Percentiles rank a stretch among this genome's conserved stretches.
These are phyloP conservation scores for Elgaria multicarinata DNA, from an alignment of 2,113 vertebrate genomes.

Conservation along the genomic window DNA sequence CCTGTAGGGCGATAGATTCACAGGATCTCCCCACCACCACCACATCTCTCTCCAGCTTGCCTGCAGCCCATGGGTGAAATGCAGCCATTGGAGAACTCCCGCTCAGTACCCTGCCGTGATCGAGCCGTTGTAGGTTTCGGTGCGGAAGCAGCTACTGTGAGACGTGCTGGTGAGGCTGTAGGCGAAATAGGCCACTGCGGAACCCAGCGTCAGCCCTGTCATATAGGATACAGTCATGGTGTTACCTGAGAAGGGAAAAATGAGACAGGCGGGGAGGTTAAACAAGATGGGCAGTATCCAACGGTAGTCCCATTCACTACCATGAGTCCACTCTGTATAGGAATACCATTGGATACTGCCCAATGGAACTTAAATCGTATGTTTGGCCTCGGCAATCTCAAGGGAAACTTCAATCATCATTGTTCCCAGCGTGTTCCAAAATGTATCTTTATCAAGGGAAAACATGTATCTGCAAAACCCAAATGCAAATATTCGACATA, in stretches of 20 bases:
- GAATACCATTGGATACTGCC: no score
- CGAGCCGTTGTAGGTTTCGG: constrained; percentile 74
- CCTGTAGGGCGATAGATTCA: not conserved
- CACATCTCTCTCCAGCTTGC: not conserved
- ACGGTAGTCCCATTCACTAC: no score
- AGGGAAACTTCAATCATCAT: no score
- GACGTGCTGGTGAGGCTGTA: constrained; percentile 88
- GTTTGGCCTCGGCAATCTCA: not conserved
- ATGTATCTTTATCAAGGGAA: no score
- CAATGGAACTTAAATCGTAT: no score
- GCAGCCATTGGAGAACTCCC: not conserved
- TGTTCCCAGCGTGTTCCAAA: no score
- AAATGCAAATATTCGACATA: no score
- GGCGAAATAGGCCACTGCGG: constrained; percentile 91
- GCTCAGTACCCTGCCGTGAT: constrained; percentile 76
- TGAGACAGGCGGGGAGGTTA: not conserved
- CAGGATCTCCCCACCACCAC: not conserved
- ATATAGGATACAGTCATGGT: constrained; percentile 99
- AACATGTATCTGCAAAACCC: no score
- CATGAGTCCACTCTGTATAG: no score
- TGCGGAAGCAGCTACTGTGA: constrained; percentile 74
- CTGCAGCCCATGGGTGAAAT: fast-evolving
- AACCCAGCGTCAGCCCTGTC: constrained; percentile 94
- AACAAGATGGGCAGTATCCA: no score
- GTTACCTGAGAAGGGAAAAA: constrained; percentile 83